These are phyloP conservation scores for Cryptoprocta ferox DNA, from an alignment of 2,797 vertebrate species.

Conservation along the genomic window DNA sequence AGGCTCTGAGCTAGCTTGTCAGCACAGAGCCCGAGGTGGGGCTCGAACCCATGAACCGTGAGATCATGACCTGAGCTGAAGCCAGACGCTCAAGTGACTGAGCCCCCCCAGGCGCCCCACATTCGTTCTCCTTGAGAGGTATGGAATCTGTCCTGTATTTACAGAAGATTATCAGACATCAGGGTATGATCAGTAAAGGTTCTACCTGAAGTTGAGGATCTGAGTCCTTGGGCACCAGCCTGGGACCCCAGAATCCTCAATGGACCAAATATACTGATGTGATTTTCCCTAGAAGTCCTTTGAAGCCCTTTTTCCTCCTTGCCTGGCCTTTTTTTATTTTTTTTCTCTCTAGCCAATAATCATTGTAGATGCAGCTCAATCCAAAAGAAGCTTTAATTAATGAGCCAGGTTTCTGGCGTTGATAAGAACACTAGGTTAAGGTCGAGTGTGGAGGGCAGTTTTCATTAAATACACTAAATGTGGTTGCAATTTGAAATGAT, in stretches of 20 bases:
- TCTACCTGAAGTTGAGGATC: background rate
- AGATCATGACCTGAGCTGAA: too few species aligned
- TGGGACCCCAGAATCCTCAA: background rate
- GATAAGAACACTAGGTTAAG: conserved; percentile 74
- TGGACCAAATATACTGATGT: background rate
- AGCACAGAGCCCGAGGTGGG: too few species aligned
- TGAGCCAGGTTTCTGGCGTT: conserved; percentile 72
- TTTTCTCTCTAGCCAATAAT: conserved; percentile 58
- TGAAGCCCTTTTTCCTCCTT: background rate
- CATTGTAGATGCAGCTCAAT: conserved; percentile 66
- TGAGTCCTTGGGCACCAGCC: background rate
- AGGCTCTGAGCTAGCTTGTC: too few species aligned
- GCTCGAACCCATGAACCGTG: too few species aligned
- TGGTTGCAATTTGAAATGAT: conserved; percentile 63
- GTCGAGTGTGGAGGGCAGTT: conserved; percentile 58
- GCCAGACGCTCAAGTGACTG: too few species aligned
- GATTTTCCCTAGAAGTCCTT: background rate
- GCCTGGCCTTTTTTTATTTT: background rate
- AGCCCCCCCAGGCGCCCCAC: background rate
- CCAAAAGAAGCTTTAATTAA: conserved; percentile 79
- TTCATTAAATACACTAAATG: conserved; percentile 72
- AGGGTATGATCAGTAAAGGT: background rate
- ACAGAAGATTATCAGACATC: background rate
- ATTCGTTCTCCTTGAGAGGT: background rate
- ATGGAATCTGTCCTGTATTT: background rate